Base-by-base conservation (phyloP, 1,140 invertebrate genomes). In the Mylabris phalerata region DNA sequence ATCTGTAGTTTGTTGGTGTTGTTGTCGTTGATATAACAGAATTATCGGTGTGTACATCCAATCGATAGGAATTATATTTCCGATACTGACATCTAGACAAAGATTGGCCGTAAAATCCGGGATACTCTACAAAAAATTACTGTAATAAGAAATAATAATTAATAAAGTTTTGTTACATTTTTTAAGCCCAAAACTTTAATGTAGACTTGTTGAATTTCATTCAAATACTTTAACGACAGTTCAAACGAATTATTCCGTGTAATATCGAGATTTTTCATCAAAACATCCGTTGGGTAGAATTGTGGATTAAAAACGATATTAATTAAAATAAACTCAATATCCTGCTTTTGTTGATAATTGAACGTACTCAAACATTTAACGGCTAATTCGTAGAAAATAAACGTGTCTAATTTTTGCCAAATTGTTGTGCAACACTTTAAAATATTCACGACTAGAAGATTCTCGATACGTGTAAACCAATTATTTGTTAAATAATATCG, bases 1-100 rank as follows among this genome's bases (percentile, higher is more conserved):
- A 32, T 69, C 57, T 50, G 65, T 59, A n/a, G 65, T 55, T 64
- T 69, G 70, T 6, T 74, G 67, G 56, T 75, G 68, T 39, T 72
- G 67, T 13, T 79, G 77, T 32, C 77, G 80, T 2, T 77, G 73
- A 54, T 85, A 85, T 27, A 82, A 66, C 38, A 79, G 74, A 1
- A 86, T 72, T 13, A 86, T 75, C 2, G 84, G 84, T 32, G 84
- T 74, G 63, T 84, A 86, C 5, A 85, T 78, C 84, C 85, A 87
- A 67, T 87, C 85, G 66, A 80, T 78, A 0, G 84, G 84, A 62
- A 86, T 78, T 1, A 81, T 74, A 43, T 77, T 78, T 43, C 76
- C 75, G 55, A 74, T 74, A 72, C 75, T 64, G 32, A 62, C 56
- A 57, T 71, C 67, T 19, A 73, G 27, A 43, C 55, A 65, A 25